phyloP scores from a whole-genome alignment of 2,888 invertebrate genomes.

The Gibbula magus region DNA sequence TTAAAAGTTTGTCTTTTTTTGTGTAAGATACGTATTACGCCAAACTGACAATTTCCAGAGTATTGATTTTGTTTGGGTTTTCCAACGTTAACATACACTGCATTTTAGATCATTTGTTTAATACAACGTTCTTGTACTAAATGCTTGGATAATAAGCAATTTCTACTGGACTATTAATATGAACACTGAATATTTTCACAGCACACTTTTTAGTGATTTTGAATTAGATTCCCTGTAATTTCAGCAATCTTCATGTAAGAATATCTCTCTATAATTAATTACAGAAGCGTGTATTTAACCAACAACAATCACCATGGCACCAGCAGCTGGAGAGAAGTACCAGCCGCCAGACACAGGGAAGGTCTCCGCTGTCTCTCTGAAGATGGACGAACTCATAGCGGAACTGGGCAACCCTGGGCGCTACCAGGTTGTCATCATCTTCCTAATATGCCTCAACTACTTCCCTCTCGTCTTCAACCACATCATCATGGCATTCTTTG shows the following conservation, averaged over 20 bases:
- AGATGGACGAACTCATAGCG: conserved; percentile 52
- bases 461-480: conserved; percentile 66
- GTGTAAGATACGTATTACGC: no score
- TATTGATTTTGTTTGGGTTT: no score
- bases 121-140: no score
- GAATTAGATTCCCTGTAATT: no score
- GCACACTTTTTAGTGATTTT: no score
- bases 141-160: no score
- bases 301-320: background rate
- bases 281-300: background rate
- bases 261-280: background rate
- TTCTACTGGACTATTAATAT: no score
- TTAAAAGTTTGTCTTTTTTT: no score
- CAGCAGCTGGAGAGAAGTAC: background rate
- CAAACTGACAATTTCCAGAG: no score
- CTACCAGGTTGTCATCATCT: conserved; percentile 60
- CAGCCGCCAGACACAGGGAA: background rate
- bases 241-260: background rate
- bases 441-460: conserved; percentile 64
- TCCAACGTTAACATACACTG: no score
- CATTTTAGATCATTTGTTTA: no score
- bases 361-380: conserved; percentile 20
- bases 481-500: conserved; percentile 68
- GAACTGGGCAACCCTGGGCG: conserved; percentile 58
- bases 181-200: no score